Evolutionary conservation across 2,113 vertebrate genomes (phyloP), one percentile per base, ranked within the genome.

Genomic region (Lophotis ruficrista): DNA sequence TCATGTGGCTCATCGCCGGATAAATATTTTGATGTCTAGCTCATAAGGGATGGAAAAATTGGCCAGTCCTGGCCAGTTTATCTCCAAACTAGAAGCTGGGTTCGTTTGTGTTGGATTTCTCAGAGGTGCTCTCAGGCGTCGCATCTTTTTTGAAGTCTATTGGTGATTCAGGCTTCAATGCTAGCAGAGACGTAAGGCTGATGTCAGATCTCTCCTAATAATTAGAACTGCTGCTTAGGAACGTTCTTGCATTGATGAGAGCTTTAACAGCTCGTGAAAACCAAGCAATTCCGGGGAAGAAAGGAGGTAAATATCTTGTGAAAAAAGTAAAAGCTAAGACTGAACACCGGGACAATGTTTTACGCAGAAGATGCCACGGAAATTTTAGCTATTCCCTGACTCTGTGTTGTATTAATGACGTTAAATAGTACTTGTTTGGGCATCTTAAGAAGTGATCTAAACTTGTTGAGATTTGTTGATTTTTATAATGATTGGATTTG

Each of bases 401-500:
- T 77, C 54, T 82, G 76, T 2, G 2, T 38, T 90, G 27, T 75
- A 48, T 84, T 90, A 89, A 79, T 72, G 72, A 51, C 28, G 75
- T 95, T 50, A 64, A 83, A 37, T 24, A 85, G 66, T 4, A 10
- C 65, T 91, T 89, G 50, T 89, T 54, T 72, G 73, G 38, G 25
- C 4, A 0, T 64, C 43, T 83, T 88, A 53, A 89, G 62, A 88
- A 85, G 8, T 61, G 43, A 56, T 96, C 45, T 77, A 58, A 93
- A 83, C 87, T 90, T 88, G 66, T 73, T 88, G 68, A 95, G 75
- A 75, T 90, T 81, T 86, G 62, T 81, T 95, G 82, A 83, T 90
- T 97, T 95, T 94, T 66, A 12, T 88, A 90, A 85, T 93, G 47
- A 90, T 61, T 93, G 37, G 50, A 88, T 94, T 93, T 84, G 78